Percentiles rank a stretch among this genome's conserved stretches.
Evolutionary conservation across 2,888 invertebrate genomes (phyloP).

Genomic region (Stratiomys singularior): DNA sequence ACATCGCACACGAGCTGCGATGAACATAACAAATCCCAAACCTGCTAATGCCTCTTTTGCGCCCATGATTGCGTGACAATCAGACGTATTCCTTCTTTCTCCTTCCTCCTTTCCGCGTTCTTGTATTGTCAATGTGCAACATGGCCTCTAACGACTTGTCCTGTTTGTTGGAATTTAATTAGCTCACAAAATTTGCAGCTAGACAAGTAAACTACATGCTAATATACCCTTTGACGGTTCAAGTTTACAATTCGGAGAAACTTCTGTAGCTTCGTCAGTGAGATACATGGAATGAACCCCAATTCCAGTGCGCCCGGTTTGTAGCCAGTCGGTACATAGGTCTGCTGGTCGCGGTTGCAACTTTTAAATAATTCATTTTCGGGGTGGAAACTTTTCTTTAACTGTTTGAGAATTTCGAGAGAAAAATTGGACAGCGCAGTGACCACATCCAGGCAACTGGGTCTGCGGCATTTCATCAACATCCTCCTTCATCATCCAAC

Average conservation of each 20-base stretch:
- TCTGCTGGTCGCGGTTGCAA: slow-evolving; percentile 1
- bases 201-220: background rate
- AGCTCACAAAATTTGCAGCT: slow-evolving; percentile 12
- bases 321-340: background rate
- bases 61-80: no score
- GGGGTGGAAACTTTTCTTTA: background rate
- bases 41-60: no score
- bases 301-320: slow-evolving; percentile 8
- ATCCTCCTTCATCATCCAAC: background rate
- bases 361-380: slow-evolving; percentile 43
- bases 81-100: no score
- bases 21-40: no score
- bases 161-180: slow-evolving; percentile 36
- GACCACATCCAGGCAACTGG: background rate
- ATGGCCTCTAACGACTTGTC: background rate
- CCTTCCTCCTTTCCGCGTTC: background rate
- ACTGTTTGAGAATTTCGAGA: background rate
- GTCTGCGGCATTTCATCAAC: background rate
- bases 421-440: background rate
- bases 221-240: slow-evolving; percentile 23
- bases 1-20: no score
- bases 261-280: background rate
- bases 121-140: background rate
- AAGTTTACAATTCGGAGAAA: background rate
- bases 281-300: background rate